Conservation (phyloP, 1,140 invertebrate species). For the Drosophila pseudoobscura region DNA sequence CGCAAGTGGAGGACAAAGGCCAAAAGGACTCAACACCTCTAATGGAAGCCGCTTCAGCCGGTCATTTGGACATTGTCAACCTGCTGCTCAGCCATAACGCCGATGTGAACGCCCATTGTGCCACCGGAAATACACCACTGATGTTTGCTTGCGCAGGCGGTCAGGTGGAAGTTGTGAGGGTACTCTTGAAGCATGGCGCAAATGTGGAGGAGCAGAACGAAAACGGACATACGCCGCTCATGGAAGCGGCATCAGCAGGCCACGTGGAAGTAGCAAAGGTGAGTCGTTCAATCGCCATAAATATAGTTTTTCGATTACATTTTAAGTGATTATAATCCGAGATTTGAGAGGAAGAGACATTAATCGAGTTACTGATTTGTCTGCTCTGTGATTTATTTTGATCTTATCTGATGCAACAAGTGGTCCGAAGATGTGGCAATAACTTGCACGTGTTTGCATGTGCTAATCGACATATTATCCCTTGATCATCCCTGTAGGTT, state of each 20-base stretch:
- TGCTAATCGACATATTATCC: not conserved
- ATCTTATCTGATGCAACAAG: slow-evolving; percentile 78
- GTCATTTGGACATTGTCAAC: slow-evolving; percentile 96
- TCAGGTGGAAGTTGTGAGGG: slow-evolving; percentile 95
- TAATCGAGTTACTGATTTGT: slow-evolving; percentile 77
- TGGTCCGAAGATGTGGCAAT: not conserved
- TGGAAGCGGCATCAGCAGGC: slow-evolving; percentile 99
- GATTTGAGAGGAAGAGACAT: slow-evolving; percentile 67
- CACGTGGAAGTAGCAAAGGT: slow-evolving; percentile 96
- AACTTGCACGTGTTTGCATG: not conserved
- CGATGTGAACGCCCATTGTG: slow-evolving; percentile 98
- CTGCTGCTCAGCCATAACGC: slow-evolving; percentile 95
- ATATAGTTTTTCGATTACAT: not conserved
- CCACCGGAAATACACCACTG: slow-evolving; percentile 97
- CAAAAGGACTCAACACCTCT: slow-evolving; percentile 96
- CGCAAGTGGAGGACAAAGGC: slow-evolving; percentile 97
- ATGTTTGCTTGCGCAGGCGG: slow-evolving; percentile 99
- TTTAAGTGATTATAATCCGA: slow-evolving; percentile 82
- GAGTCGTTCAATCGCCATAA: slow-evolving; percentile 6
- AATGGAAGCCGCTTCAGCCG: slow-evolving; percentile 98
- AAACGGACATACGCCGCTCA: slow-evolving; percentile 98
- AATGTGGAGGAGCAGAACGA: slow-evolving; percentile 99
- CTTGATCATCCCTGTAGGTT: slow-evolving; percentile 40
- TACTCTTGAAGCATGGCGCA: slow-evolving; percentile 94
- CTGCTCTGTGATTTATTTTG: slow-evolving; percentile 73